Evolutionary conservation across 2,113 vertebrate genomes (phyloP).

Genomic region (Plecturocebus donacophilus): DNA sequence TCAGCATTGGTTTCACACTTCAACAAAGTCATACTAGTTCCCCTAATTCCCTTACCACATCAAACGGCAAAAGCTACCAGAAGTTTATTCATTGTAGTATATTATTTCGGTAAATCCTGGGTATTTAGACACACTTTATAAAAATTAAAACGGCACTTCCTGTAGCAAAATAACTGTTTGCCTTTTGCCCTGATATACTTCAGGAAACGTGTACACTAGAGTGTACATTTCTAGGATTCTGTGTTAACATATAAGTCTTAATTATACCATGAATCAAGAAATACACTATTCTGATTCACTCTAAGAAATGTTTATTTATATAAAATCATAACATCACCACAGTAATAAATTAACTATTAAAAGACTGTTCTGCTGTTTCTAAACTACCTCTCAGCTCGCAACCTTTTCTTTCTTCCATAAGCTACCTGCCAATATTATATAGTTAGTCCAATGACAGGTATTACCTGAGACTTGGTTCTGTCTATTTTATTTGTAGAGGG

Average conservation of each 20-base stretch:
- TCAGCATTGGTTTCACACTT: constrained; percentile 73
- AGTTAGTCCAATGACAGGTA: constrained; percentile 79
- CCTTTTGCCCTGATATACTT: constrained; percentile 73
- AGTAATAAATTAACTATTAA: constrained; percentile 75
- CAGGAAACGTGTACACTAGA: constrained; percentile 57
- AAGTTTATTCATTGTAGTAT: constrained; percentile 64
- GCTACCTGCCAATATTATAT: constrained; percentile 74
- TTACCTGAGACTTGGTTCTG: constrained; percentile 82
- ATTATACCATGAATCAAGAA: constrained; percentile 52
- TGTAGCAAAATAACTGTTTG: constrained; percentile 69
- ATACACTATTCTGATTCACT: constrained; percentile 58
- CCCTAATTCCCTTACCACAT: constrained; percentile 31
- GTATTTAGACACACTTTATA: constrained; percentile 77
- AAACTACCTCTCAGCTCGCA: constrained; percentile 65
- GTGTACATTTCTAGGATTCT: constrained; percentile 66
- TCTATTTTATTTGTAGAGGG: constrained; percentile 81
- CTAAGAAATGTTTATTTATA: constrained; percentile 63
- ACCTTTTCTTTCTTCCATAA: constrained; percentile 74
- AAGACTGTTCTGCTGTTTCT: constrained; percentile 66
- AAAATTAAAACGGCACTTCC: constrained; percentile 76
- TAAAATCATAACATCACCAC: constrained; percentile 53
- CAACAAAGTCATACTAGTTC: constrained; percentile 71
- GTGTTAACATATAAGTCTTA: constrained; percentile 48
- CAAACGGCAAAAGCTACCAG: constrained; percentile 65
- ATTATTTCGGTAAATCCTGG: constrained; percentile 66